phyloP scores from a whole-genome alignment of 2,797 vertebrate species.

The Cyclopterus lumpus region DNA sequence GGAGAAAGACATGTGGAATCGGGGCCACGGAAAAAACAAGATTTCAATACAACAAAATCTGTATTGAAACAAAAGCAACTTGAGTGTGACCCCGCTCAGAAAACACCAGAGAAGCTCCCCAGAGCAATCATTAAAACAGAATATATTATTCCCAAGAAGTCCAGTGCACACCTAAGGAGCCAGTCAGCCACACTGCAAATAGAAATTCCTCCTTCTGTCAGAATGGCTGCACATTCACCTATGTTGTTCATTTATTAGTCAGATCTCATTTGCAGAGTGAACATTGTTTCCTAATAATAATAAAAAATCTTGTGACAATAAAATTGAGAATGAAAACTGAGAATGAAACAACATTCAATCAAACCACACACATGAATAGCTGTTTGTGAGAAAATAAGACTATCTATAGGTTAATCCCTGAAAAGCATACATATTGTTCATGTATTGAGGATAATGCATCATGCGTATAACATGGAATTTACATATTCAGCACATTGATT shows the following conservation, averaged over 20 bases:
- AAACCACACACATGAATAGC: not conserved
- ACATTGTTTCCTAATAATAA: not conserved
- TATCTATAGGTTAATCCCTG: slow-evolving; percentile 12
- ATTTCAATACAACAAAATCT: not conserved
- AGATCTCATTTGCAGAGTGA: not conserved
- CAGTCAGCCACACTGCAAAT: not conserved
- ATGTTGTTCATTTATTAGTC: not conserved
- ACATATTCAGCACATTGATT: slow-evolving; percentile 27
- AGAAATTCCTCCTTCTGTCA: not conserved
- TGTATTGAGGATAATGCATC: not conserved
- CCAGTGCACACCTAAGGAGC: not conserved
- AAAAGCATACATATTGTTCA: slow-evolving; percentile 4
- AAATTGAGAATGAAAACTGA: not conserved
- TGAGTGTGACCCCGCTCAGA: slow-evolving; percentile 33
- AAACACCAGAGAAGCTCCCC: slow-evolving; percentile 25
- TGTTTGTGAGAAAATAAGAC: slow-evolving; percentile 3
- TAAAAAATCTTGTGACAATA: not conserved
- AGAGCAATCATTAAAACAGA: slow-evolving; percentile 35
- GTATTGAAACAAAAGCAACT: slow-evolving; percentile 20
- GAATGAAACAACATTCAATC: not conserved
- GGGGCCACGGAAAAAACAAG: slow-evolving; percentile 3
- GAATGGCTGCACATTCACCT: not conserved
- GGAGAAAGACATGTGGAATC: not conserved
- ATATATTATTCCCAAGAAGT: slow-evolving; percentile 31
- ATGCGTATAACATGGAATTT: slow-evolving; percentile 3